Evolutionary conservation across 2,797 vertebrate species (phyloP), one percentile per base, ranked within the genome.

Genomic region (Malacoctenus gilli): DNA sequence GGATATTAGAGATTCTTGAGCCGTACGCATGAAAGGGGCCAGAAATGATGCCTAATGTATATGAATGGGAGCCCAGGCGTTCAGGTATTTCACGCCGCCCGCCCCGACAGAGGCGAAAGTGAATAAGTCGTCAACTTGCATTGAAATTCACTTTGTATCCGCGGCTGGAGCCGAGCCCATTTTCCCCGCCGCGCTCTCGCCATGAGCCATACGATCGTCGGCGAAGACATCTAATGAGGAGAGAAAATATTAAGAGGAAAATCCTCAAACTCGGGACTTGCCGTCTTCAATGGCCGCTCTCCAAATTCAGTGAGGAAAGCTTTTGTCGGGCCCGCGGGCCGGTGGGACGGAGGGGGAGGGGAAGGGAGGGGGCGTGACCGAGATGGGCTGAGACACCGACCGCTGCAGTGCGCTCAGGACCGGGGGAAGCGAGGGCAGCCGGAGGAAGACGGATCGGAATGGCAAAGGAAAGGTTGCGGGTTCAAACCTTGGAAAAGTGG

Each of bases 91-190:
- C 81, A 76, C 68, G 41, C 63, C 10, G 28, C 54, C 30, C 23
- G 61, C 60, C 71, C 76, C 11, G 79, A 85, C 83, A 57, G 69
- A 47, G 64, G 72, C 54, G 47, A 52, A 69, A 77, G 80, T 64
- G 82, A 87, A 84, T 79, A 82, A 86, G 80, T 80, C 67, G 66
- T 83, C 84, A 79, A 63, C 68, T 54, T 8, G 4, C 63, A 84
- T 85, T 79, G 79, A 86, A 73, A 88, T 85, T 82, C 75, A 77
- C 69, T 75, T 62, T 79, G 77, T 77, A 71, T 73, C 75, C 32
- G 25, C 8, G 73, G 63, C 75, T 75, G 78, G 57, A 73, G 79
- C 74, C 4, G 59, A 76, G 75, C 70, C 66, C 64, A 72, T 83
- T 85, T 77, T 79, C 74, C 80, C 70, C 49, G 40, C 63, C 22